Percentiles rank a stretch among this genome's conserved stretches.
phyloP scores from a whole-genome alignment of 2,888 invertebrate species.

The Sinotaia quadrata region DNA sequence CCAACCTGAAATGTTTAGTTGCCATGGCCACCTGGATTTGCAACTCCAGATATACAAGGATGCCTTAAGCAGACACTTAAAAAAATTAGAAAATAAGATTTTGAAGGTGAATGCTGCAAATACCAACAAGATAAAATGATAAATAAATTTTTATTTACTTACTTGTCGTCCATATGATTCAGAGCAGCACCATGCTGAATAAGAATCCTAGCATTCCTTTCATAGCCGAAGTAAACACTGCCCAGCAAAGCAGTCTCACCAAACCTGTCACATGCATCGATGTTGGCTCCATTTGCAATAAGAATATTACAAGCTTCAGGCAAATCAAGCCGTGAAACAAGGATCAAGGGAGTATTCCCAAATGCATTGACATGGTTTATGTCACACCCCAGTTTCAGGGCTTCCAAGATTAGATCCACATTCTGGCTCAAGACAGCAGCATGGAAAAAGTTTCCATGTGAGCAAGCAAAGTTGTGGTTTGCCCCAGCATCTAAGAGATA shows the following conservation, averaged over 20 bases:
- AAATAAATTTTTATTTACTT: constrained; percentile 14
- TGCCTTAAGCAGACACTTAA: too few relatives aligned
- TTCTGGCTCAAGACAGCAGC: constrained; percentile 45
- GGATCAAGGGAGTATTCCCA: constrained; percentile 49
- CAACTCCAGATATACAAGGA: too few relatives aligned
- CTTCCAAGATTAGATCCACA: constrained; percentile 39
- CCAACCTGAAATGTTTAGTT: too few relatives aligned
- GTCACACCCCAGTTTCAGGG: constrained; percentile 41
- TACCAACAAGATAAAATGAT: neutral
- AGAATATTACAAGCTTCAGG: constrained; percentile 40
- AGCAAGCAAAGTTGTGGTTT: constrained; percentile 38
- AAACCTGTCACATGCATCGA: constrained; percentile 49
- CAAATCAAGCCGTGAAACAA: constrained; percentile 32
- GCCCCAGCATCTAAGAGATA: constrained; percentile 45
- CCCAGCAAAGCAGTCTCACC: constrained; percentile 53
- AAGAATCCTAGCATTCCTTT: constrained; percentile 47
- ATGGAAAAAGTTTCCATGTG: constrained; percentile 48
- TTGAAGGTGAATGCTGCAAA: too few relatives aligned
- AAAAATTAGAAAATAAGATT: too few relatives aligned
- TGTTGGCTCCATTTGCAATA: constrained; percentile 40
- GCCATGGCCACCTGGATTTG: too few relatives aligned
- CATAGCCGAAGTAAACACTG: constrained; percentile 52
- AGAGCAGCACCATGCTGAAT: constrained; percentile 49
- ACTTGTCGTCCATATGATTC: constrained; percentile 50
- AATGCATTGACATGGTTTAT: constrained; percentile 44